Evolutionary conservation across 2,888 invertebrate genomes (phyloP).

Genomic region (Cylloceria caligata): DNA sequence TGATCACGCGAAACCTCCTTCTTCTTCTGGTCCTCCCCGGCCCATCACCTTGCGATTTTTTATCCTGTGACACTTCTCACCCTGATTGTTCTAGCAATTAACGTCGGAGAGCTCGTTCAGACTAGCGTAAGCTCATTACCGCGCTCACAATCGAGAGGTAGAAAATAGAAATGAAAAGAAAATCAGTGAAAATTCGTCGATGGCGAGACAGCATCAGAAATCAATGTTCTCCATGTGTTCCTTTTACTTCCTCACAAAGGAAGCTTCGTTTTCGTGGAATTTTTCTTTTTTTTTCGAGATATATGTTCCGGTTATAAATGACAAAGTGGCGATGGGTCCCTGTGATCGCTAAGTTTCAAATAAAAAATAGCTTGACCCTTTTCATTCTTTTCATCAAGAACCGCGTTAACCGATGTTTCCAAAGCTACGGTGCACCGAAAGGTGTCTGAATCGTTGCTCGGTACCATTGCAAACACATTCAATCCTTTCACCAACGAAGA

Average conservation of each 20-base stretch:
- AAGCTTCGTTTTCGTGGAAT: too few relatives aligned
- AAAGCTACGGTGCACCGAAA: not conserved
- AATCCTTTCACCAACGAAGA: not conserved
- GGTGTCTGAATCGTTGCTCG: conserved; percentile 37
- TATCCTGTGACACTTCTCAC: conserved; percentile 16
- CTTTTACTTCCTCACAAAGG: not conserved
- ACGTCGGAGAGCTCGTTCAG: conserved; percentile 29
- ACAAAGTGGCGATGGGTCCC: not conserved
- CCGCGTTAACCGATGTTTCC: not conserved
- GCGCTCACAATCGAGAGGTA: conserved; percentile 13
- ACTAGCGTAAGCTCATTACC: conserved; percentile 46
- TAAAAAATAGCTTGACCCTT: not conserved
- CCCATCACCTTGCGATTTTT: conserved; percentile 13
- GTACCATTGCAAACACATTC: not conserved
- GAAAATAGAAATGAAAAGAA: conserved; percentile 19
- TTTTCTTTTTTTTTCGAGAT: too few relatives aligned
- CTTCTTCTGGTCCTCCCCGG: conserved; percentile 22
- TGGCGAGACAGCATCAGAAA: conserved; percentile 8
- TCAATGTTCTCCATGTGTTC: not conserved
- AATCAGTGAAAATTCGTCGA: conserved; percentile 21
- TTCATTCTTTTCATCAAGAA: not conserved
- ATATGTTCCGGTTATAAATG: too few relatives aligned
- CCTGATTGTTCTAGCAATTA: conserved; percentile 45
- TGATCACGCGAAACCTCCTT: conserved; percentile 66
- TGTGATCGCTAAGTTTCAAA: too few relatives aligned